These are phyloP conservation scores for Camptogramma bilineatum DNA, from an alignment of 2,888 invertebrate species.

Conservation along the genomic window DNA sequence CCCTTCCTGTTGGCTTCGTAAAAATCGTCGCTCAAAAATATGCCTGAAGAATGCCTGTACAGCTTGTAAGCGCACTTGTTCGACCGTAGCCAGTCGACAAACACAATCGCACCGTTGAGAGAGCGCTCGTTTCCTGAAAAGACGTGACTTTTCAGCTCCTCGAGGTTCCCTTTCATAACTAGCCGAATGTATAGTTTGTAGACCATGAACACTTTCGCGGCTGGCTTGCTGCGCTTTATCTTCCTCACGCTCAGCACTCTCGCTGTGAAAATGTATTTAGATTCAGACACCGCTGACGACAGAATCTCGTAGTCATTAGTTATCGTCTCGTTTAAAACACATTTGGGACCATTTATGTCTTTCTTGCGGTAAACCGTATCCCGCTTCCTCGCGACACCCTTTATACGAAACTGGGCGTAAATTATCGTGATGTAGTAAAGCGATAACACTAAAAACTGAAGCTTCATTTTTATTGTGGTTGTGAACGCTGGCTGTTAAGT, in stretches of 20 bases:
- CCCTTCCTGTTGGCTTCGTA: constrained; percentile 64
- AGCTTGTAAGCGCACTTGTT: constrained; percentile 80
- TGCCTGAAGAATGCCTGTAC: constrained; percentile 80
- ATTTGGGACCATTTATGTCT: constrained; percentile 79
- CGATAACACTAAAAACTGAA: constrained; percentile 72
- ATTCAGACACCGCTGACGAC: constrained; percentile 83
- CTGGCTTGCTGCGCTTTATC: constrained; percentile 75
- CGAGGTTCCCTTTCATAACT: constrained; percentile 78
- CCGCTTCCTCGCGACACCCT: constrained; percentile 73
- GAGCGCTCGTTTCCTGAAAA: constrained; percentile 72
- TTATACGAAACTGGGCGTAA: constrained; percentile 71
- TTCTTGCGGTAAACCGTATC: constrained; percentile 75
- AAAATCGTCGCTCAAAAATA: constrained; percentile 81
- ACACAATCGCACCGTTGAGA: constrained; percentile 79
- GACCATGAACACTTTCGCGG: constrained; percentile 75
- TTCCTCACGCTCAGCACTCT: constrained; percentile 79
- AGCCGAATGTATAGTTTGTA: constrained; percentile 77
- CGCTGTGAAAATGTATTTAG: constrained; percentile 83
- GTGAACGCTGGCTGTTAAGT: constrained; percentile 49
- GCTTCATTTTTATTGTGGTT: constrained; percentile 71
- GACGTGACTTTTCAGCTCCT: constrained; percentile 73
- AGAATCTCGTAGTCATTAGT: constrained; percentile 84
- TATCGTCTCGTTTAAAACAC: constrained; percentile 83
- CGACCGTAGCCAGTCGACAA: constrained; percentile 78
- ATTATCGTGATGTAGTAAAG: constrained; percentile 68